Conservation (phyloP, 2,113 vertebrate species). For the Poecile atricapillus region DNA sequence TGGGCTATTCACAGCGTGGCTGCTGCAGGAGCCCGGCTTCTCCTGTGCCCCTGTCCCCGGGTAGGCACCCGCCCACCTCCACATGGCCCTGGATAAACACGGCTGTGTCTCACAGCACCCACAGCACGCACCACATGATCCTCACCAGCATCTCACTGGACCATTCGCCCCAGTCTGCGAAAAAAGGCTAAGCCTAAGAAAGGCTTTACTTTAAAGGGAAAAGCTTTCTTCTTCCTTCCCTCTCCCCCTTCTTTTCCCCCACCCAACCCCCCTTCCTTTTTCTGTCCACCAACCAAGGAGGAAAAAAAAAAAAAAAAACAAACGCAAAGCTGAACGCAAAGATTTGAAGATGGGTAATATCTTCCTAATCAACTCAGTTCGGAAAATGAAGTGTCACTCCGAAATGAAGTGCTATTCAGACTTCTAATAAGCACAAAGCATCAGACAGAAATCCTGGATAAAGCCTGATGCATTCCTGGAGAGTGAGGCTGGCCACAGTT, state of each 20-base stretch:
- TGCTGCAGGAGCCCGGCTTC: constrained; percentile 73
- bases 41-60: constrained; percentile 73
- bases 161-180: background rate
- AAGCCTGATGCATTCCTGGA: background rate
- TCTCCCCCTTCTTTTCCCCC: accelerated
- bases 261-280: accelerated
- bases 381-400: background rate
- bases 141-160: constrained; percentile 38
- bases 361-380: background rate
- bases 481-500: background rate
- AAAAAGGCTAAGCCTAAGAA: background rate
- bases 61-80: constrained; percentile 79
- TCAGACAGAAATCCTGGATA: background rate
- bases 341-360: background rate
- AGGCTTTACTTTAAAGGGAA: background rate
- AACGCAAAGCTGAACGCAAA: background rate
- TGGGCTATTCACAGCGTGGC: constrained; percentile 80
- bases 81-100: constrained; percentile 74
- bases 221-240: background rate
- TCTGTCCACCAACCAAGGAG: background rate
- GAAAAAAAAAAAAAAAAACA: background rate
- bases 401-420: background rate
- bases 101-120: constrained; percentile 68
- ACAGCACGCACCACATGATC: constrained; percentile 69
- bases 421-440: background rate